A percentile compares a stretch with the other conserved stretches of the same genome.
phyloP scores from a whole-genome alignment of 1,140 invertebrate genomes.

The Zaprionus lachaisei region DNA sequence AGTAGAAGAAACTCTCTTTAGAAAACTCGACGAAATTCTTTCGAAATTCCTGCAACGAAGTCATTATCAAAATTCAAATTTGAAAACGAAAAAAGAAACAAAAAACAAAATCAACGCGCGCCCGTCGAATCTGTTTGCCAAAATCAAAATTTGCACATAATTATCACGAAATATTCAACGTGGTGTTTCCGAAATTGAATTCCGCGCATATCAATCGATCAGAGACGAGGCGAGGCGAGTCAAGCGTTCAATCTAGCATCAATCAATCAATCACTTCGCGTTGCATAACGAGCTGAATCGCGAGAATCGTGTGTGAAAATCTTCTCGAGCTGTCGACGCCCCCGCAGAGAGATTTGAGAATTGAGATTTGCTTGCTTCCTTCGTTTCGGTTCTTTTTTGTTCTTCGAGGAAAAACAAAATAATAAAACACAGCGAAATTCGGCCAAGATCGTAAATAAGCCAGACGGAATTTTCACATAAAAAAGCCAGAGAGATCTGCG shows the following conservation, averaged over 20 bases:
- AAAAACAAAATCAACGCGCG: background rate
- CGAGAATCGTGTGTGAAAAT: constrained; percentile 7
- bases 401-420: constrained; percentile 39
- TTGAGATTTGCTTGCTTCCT: constrained; percentile 1
- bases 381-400: constrained; percentile 33
- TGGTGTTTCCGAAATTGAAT: background rate
- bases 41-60: constrained; percentile 7
- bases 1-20: background rate
- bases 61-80: background rate
- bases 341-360: background rate
- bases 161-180: background rate
- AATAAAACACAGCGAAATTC: constrained; percentile 33
- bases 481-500: constrained; percentile 2
- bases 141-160: constrained; percentile 2
- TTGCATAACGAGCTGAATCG: constrained; percentile 22
- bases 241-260: constrained; percentile 29
- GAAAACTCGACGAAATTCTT: constrained; percentile 2
- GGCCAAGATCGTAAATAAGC: constrained; percentile 60
- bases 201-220: background rate
- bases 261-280: constrained; percentile 51
- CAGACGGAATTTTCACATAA: constrained; percentile 23
- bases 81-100: background rate
- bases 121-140: constrained; percentile 1
- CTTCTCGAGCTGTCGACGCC: constrained; percentile 16
- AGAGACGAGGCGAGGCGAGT: background rate